These are phyloP conservation scores for Galago senegalensis DNA, from an alignment of 2,797 vertebrate species.

Conservation along the genomic window DNA sequence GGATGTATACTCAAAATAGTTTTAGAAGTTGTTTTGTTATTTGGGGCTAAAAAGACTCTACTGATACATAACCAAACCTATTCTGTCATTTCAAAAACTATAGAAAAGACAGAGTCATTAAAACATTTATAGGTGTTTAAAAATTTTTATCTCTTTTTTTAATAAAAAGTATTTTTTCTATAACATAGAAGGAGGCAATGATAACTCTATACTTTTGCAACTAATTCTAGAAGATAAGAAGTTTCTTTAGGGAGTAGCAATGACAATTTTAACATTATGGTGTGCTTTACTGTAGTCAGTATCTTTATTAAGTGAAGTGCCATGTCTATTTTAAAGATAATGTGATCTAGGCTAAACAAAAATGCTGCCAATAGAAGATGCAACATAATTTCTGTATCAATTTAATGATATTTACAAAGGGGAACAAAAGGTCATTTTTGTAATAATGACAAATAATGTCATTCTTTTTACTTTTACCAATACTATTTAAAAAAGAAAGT, in stretches of 20 bases:
- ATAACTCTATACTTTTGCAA: neutral
- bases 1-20: neutral
- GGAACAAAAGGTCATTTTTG: neutral
- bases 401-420: neutral
- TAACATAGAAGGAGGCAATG: neutral
- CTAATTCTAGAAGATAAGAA: conserved; percentile 5
- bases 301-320: neutral
- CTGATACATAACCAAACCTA: neutral
- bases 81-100: neutral
- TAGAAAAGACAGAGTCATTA: neutral
- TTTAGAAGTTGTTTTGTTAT: neutral
- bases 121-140: neutral
- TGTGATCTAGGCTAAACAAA: neutral
- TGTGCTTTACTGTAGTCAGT: neutral
- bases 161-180: neutral
- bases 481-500: neutral
- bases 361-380: neutral
- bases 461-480: neutral
- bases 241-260: neutral
- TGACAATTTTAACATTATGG: neutral
- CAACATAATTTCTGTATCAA: neutral
- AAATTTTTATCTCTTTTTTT: neutral
- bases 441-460: neutral
- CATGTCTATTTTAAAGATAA: neutral
- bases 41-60: neutral